Conservation (phyloP, 2,888 invertebrate genomes). For the Dryobota labecula region DNA sequence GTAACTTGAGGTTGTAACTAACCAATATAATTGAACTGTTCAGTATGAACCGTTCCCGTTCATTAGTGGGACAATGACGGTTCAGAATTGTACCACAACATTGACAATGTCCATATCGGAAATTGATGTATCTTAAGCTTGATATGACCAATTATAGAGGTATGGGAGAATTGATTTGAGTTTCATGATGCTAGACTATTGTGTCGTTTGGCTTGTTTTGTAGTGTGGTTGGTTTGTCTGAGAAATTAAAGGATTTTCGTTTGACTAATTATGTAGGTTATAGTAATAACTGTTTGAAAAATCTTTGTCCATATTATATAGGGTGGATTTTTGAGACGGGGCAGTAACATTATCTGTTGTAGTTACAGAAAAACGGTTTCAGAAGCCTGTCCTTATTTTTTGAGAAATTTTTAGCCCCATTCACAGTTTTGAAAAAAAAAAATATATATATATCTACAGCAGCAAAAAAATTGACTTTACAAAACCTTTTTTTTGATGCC, state of each 20-base stretch:
- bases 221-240: neutral
- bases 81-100: slow-evolving; percentile 39
- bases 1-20: slow-evolving; percentile 30
- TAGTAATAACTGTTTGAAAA: neutral
- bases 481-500: no score
- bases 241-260: neutral
- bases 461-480: no score
- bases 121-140: slow-evolving; percentile 37
- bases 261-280: neutral
- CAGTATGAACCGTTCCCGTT: slow-evolving; percentile 32
- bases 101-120: slow-evolving; percentile 36
- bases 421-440: no score
- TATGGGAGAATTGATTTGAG: slow-evolving; percentile 22
- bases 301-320: no score
- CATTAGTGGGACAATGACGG: slow-evolving; percentile 50
- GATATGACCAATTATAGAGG: slow-evolving; percentile 16
- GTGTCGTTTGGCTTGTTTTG: neutral
- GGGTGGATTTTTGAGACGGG: no score
- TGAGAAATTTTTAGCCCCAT: no score
- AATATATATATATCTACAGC: no score
- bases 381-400: no score
- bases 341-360: no score
- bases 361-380: no score
- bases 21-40: slow-evolving; percentile 34
- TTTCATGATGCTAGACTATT: slow-evolving; percentile 17